These are phyloP conservation scores for Prochilodus magdalenae DNA, from an alignment of 2,113 vertebrate species.

Conservation along the genomic window DNA sequence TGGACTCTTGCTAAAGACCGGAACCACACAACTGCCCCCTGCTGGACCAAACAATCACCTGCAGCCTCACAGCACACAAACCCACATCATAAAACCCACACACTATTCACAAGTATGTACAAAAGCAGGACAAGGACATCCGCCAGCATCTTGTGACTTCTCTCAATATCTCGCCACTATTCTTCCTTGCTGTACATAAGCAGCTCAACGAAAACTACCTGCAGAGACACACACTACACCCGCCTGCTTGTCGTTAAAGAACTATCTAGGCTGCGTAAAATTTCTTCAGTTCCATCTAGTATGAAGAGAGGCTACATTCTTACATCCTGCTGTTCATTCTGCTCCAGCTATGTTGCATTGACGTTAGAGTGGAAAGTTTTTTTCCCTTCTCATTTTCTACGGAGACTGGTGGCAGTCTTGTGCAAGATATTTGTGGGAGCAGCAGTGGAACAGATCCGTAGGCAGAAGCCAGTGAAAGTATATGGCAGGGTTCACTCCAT, in stretches of 20 bases:
- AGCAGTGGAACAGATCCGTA: neutral
- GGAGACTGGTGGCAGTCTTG: neutral
- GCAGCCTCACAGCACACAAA: conserved; percentile 31
- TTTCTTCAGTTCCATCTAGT: conserved; percentile 33
- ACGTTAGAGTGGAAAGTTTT: neutral
- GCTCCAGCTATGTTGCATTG: neutral
- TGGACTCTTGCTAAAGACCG: conserved; percentile 79
- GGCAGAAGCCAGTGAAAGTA: no score
- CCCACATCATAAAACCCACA: conserved; percentile 11
- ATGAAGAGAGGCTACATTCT: conserved; percentile 10
- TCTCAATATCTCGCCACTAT: neutral
- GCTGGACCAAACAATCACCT: conserved; percentile 28
- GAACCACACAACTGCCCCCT: conserved; percentile 38
- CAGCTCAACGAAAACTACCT: neutral
- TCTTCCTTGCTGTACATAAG: conserved; percentile 35
- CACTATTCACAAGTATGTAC: conserved; percentile 31
- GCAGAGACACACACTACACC: neutral
- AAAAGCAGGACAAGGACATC: neutral
- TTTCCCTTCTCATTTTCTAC: neutral
- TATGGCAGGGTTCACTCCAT: no score
- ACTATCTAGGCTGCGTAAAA: conserved; percentile 20
- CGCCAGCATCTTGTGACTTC: neutral
- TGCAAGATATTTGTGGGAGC: neutral
- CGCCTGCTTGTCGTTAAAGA: conserved; percentile 23
- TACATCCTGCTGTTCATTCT: neutral